These are phyloP conservation scores for Trichechus manatus DNA, from an alignment of 2,113 vertebrate genomes.

Conservation along the genomic window DNA sequence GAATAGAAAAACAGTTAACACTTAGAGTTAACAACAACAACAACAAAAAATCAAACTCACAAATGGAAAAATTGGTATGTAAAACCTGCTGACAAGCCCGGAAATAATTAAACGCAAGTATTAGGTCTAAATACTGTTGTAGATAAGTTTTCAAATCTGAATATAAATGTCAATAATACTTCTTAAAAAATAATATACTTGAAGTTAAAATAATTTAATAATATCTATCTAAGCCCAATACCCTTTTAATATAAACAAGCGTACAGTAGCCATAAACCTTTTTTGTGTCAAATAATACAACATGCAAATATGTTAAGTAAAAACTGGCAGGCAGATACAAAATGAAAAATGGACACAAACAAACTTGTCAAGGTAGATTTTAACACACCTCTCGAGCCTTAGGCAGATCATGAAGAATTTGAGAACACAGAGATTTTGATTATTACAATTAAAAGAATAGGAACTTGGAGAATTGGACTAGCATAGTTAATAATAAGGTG, in stretches of 20 bases:
- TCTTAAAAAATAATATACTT: not conserved
- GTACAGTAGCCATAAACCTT: not conserved
- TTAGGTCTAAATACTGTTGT: not conserved
- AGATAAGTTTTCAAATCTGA: slow-evolving; percentile 42
- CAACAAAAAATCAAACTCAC: not conserved
- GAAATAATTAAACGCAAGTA: not conserved
- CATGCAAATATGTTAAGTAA: slow-evolving; percentile 8
- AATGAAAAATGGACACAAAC: slow-evolving; percentile 30
- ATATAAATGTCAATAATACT: not conserved
- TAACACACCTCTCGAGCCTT: not conserved
- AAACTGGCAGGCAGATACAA: slow-evolving; percentile 40
- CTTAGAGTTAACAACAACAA: not conserved
- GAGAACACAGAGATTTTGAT: not conserved
- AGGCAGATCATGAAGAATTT: slow-evolving; percentile 46
- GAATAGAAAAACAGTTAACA: not conserved
- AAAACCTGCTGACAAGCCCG: not conserved
- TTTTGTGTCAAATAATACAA: slow-evolving; percentile 7
- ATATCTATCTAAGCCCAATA: not conserved
- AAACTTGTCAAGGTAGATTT: not conserved
- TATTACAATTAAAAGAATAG: slow-evolving; percentile 48
- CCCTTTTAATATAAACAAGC: not conserved
- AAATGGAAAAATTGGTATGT: not conserved
- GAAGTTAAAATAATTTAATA: slow-evolving; percentile 10
- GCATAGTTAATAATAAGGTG: not conserved
- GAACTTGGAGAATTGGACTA: slow-evolving; percentile 20